Evolutionary conservation across 2,113 vertebrate genomes (phyloP).

Genomic region (Marcusenius ussheri): DNA sequence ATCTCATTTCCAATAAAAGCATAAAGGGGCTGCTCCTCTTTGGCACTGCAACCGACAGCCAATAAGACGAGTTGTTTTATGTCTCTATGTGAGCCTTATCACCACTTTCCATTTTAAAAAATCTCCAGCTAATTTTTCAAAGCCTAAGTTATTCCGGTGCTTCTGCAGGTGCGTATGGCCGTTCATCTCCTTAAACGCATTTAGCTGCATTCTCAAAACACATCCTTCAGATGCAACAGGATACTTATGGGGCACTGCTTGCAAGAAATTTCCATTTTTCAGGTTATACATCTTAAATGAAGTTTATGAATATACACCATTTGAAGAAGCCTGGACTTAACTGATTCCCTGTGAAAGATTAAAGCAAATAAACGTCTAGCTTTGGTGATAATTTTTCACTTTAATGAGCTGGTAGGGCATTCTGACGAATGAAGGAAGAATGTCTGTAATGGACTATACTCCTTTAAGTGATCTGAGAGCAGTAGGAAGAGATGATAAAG

Average conservation of each 20-base stretch:
- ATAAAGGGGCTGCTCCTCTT: slow-evolving; percentile 47
- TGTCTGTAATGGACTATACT: slow-evolving; percentile 37
- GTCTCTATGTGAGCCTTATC: slow-evolving; percentile 6
- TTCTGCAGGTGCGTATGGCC: not conserved
- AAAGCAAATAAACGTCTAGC: not conserved
- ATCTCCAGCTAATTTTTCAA: not conserved
- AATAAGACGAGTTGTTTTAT: slow-evolving; percentile 21
- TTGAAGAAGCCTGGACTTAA: not conserved
- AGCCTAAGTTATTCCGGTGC: not conserved
- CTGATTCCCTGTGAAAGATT: not conserved
- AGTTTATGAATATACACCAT: not conserved
- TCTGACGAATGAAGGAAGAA: slow-evolving; percentile 34
- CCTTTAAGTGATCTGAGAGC: slow-evolving; percentile 54
- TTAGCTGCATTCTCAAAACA: not conserved
- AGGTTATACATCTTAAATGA: not conserved
- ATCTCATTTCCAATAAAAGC: slow-evolving; percentile 62
- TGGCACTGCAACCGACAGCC: slow-evolving; percentile 41
- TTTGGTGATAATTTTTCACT: slow-evolving; percentile 40
- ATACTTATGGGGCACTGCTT: not conserved
- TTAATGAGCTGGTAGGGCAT: slow-evolving; percentile 34
- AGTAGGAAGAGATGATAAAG: slow-evolving; percentile 44
- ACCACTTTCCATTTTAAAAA: slow-evolving; percentile 6
- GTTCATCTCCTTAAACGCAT: not conserved
- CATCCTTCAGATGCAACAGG: not conserved
- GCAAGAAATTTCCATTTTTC: not conserved